Evolutionary conservation across 2,888 invertebrate genomes (phyloP), one percentile per base, ranked within the genome.

Genomic region (Heliconius charithonia): DNA sequence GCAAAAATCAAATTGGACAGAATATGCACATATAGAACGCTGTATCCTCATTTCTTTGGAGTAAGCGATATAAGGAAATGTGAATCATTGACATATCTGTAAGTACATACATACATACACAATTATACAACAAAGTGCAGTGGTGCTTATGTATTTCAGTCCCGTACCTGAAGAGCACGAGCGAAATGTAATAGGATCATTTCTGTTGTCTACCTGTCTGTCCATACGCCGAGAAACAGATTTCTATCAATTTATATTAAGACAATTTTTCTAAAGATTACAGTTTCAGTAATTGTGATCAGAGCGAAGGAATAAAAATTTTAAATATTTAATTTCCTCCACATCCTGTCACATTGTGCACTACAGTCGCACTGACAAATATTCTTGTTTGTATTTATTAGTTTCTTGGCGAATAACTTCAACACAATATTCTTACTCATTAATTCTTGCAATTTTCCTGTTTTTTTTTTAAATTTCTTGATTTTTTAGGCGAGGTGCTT

Each of bases 1-100:
- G 85, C 87, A 0, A 90, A 90, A 74, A 81, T 83, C 10, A 85
- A 84, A 16, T 80, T 90, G 22, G 90, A 90, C 37, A 88, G 84
- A 72, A 66, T 88, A 4, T 89, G 87, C 16, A 89, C 89, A 0
- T 84, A 83, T 45, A 86, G 84, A 70, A 88, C 85, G 4, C 75
- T 88, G 19, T 84, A 87, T 83, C 89, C 89, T 0, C 45, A 76
- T 19, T 67, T 78, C 0, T 84, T 83, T 75, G 80, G 75, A 25
- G 69, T 62, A 6, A 67, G 56, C 13, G 79, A 83, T 62, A 41
- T 79, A 3, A 81, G 69, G 63, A 81, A 80, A 65, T 70, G 67
- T 13, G 63, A 77, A 29, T 25, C 75, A 16, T 13, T 81, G 3
- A 51, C 77, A 12, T 70, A 66, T 41, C 3, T 80, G 83, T 84